Conservation (phyloP, 2,888 invertebrate genomes). For the Melinaea menophilus region DNA sequence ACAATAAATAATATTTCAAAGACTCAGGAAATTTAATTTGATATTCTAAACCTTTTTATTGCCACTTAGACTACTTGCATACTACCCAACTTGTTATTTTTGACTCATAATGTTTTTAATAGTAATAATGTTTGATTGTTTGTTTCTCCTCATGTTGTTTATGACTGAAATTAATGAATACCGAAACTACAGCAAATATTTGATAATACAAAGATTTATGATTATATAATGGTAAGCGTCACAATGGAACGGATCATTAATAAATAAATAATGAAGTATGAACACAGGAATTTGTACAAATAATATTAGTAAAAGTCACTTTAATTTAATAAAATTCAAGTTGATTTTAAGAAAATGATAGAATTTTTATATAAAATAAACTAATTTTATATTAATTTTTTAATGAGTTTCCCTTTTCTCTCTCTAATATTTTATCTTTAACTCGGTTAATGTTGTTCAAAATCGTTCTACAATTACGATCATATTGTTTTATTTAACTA, state of each 20-base stretch:
- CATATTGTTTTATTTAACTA: too few species aligned
- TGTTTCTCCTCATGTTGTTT: constrained; percentile 10
- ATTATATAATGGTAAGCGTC: background rate
- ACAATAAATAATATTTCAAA: constrained; percentile 8
- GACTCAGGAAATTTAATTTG: constrained; percentile 28
- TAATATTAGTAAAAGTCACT: too few species aligned
- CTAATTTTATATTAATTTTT: too few species aligned
- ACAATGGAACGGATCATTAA: background rate
- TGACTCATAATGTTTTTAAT: background rate
- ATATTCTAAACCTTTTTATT: constrained; percentile 36
- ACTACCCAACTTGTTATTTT: background rate
- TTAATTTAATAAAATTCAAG: too few species aligned
- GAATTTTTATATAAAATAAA: too few species aligned
- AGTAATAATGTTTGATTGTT: constrained; percentile 1
- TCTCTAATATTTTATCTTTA: too few species aligned
- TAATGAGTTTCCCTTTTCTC: too few species aligned
- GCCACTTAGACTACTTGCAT: constrained; percentile 26
- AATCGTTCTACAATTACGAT: too few species aligned
- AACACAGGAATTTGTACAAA: too few species aligned
- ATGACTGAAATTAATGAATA: constrained; percentile 20
- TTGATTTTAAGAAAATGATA: too few species aligned
- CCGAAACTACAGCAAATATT: constrained; percentile 8
- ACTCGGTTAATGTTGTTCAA: too few species aligned
- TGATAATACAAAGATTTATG: constrained; percentile 4
- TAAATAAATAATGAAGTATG: too few species aligned